Conservation (phyloP, 2,888 invertebrate genomes). For the Pseudococcus longispinus region DNA sequence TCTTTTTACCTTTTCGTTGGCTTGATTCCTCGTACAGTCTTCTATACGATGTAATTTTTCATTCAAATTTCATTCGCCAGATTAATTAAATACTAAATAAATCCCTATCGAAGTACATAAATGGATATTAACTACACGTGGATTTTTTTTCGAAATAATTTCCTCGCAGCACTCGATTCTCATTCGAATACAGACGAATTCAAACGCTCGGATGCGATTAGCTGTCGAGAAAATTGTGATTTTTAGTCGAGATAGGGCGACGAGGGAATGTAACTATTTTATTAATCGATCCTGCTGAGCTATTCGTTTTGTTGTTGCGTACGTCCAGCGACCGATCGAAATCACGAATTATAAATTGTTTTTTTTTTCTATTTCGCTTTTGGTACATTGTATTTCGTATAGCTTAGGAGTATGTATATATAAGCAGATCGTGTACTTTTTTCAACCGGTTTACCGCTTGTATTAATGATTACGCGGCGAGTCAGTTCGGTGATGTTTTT, state of each 20-base stretch:
- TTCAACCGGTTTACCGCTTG: neutral
- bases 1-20: too few relatives aligned
- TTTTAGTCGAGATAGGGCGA: neutral
- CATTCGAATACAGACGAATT: neutral
- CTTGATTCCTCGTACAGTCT: too few relatives aligned
- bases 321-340: neutral
- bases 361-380: neutral
- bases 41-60: too few relatives aligned
- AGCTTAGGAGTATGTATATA: too few relatives aligned
- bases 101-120: too few relatives aligned
- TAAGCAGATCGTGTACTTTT: neutral
- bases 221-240: neutral
- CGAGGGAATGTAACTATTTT: neutral
- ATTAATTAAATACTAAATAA: too few relatives aligned
- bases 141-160: too few relatives aligned
- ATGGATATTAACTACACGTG: too few relatives aligned
- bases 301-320: neutral
- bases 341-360: conserved; percentile 26
- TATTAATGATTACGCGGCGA: neutral
- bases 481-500: neutral
- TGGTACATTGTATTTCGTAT: neutral
- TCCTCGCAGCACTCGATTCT: too few relatives aligned
- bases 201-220: neutral
- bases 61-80: too few relatives aligned
- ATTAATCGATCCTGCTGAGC: conserved; percentile 28